These are phyloP conservation scores for Ectropis crepuscularia DNA, from an alignment of 2,888 invertebrate genomes.

Conservation along the genomic window DNA sequence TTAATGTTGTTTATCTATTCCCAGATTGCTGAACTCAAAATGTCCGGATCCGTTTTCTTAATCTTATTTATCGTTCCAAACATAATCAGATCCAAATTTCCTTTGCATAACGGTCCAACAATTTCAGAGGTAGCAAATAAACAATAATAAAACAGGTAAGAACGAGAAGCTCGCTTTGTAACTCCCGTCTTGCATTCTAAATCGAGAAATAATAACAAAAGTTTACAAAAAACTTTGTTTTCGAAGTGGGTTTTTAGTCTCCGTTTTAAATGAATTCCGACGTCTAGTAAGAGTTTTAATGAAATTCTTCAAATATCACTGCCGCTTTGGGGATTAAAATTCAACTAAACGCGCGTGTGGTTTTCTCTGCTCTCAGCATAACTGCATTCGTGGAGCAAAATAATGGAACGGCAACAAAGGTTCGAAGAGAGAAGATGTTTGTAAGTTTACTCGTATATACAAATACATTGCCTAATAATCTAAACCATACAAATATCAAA, in stretches of 20 bases:
- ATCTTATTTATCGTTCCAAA: slow-evolving; percentile 37
- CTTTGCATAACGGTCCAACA: slow-evolving; percentile 36
- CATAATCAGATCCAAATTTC: slow-evolving; percentile 40
- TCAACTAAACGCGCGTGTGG: slow-evolving; percentile 70
- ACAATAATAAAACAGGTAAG: slow-evolving; percentile 46
- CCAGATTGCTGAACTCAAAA: slow-evolving; percentile 25
- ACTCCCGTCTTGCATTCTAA: slow-evolving; percentile 54
- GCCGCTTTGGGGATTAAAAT: slow-evolving; percentile 71
- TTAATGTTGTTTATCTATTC: slow-evolving; percentile 30
- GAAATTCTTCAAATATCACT: slow-evolving; percentile 80
- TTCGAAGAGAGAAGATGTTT: not conserved
- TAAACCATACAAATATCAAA: too few species aligned
- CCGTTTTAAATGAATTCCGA: slow-evolving; percentile 72
- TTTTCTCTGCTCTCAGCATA: slow-evolving; percentile 41
- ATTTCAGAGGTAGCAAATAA: slow-evolving; percentile 39
- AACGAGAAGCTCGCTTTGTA: slow-evolving; percentile 39
- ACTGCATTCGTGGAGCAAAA: slow-evolving; percentile 21
- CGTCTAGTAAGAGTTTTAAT: slow-evolving; percentile 75
- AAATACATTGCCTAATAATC: too few species aligned
- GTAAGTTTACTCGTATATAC: too few species aligned
- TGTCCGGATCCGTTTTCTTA: slow-evolving; percentile 31
- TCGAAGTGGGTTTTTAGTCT: slow-evolving; percentile 61
- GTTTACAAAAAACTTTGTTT: slow-evolving; percentile 72
- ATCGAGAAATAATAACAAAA: slow-evolving; percentile 64
- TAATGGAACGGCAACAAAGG: slow-evolving; percentile 32